A percentile compares a stretch with the other conserved stretches of the same genome.
Evolutionary conservation across 1,140 invertebrate genomes (phyloP).

Genomic region (Sipha flava): DNA sequence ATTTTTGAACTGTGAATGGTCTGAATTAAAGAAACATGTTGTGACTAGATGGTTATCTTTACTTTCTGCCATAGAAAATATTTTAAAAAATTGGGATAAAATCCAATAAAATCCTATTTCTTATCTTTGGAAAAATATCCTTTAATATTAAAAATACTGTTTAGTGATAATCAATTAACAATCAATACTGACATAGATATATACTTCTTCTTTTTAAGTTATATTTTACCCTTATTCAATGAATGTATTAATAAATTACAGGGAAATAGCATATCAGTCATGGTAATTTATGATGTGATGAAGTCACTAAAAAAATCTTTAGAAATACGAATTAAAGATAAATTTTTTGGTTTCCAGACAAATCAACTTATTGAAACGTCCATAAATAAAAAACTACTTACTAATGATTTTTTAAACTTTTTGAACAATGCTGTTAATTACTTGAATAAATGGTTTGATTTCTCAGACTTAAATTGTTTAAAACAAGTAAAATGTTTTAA

Average conservation of each 20-base stretch:
- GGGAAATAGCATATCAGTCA: background rate
- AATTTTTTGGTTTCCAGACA: background rate
- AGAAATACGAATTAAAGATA: background rate
- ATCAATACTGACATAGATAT: background rate
- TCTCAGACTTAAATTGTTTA: background rate
- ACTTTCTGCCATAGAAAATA: background rate
- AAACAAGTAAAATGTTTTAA: background rate
- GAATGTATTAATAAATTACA: background rate
- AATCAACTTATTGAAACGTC: background rate
- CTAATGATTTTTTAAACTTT: background rate
- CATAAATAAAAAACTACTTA: background rate
- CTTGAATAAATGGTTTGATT: background rate
- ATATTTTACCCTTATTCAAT: background rate
- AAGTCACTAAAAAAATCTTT: background rate
- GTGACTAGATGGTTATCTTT: background rate
- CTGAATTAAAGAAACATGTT: background rate
- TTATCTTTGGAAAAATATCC: background rate
- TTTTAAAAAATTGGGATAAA: background rate
- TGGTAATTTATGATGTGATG: background rate
- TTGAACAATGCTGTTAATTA: background rate
- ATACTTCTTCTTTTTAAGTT: background rate
- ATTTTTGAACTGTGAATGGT: background rate
- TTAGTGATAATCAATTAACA: background rate
- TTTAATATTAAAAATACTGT: background rate
- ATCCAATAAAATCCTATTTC: background rate